Conservation (phyloP, 2,113 vertebrate genomes). For the Oreochromis niloticus region DNA sequence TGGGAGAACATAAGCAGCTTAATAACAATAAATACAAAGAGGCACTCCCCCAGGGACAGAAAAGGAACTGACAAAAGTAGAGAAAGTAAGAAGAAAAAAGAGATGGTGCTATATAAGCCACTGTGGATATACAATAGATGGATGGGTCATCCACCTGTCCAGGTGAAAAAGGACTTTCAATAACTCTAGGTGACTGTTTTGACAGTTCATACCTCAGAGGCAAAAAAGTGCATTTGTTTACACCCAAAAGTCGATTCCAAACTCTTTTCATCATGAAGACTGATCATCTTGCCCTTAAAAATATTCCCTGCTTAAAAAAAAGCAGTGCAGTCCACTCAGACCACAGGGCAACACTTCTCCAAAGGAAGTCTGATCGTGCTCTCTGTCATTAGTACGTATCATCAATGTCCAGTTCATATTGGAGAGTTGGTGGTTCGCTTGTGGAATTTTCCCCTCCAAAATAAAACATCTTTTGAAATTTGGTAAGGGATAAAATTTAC, state of each 20-base stretch:
- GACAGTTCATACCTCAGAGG: constrained; percentile 31
- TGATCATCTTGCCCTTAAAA: constrained; percentile 25
- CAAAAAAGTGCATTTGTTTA: constrained; percentile 17
- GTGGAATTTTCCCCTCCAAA: not conserved
- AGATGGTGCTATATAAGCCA: not conserved
- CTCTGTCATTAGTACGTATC: not conserved
- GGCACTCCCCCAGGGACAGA: not conserved
- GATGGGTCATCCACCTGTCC: constrained; percentile 21
- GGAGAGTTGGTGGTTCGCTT: not conserved
- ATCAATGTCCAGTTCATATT: not conserved
- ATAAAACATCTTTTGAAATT: not conserved
- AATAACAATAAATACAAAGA: constrained; percentile 36
- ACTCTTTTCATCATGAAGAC: constrained; percentile 27
- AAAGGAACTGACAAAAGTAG: not conserved
- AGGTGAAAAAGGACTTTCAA: not conserved
- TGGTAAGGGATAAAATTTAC: not conserved
- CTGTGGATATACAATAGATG: not conserved
- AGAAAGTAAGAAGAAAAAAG: not conserved
- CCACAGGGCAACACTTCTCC: not conserved
- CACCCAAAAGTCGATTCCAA: constrained; percentile 13
- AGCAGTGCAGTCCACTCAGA: not conserved
- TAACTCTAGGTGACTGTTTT: constrained; percentile 6
- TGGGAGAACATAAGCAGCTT: constrained; percentile 33
- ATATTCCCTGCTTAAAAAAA: not conserved
- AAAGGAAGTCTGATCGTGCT: not conserved